These are phyloP conservation scores for Leptobrachium ailaonicum DNA, from an alignment of 2,113 vertebrate species.

Conservation along the genomic window DNA sequence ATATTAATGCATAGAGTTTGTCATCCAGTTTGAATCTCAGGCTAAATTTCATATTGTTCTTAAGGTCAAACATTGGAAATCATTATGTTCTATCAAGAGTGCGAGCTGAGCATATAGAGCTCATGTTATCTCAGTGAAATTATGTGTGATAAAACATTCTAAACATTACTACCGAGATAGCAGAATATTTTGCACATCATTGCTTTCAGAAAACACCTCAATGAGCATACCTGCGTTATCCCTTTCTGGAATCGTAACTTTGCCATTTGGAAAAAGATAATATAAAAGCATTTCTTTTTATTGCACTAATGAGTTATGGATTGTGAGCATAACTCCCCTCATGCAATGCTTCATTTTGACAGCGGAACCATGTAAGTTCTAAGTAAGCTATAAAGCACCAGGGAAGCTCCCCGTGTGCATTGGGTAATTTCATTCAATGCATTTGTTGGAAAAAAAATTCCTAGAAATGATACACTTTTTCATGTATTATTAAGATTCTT, in stretches of 20 bases:
- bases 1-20: too few species aligned
- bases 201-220: constrained; percentile 35
- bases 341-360: constrained; percentile 46
- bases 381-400: constrained; percentile 45
- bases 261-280: constrained; percentile 25
- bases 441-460: constrained; percentile 17
- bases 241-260: constrained; percentile 19
- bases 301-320: constrained; percentile 46
- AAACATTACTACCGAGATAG: constrained; percentile 26
- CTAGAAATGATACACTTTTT: constrained; percentile 33
- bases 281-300: constrained; percentile 41
- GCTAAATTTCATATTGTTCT: too few species aligned
- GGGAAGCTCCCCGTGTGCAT: constrained; percentile 27
- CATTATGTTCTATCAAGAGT: constrained; percentile 3
- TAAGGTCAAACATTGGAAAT: too few species aligned
- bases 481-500: constrained; percentile 39
- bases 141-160: constrained; percentile 38
- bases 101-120: constrained; percentile 5
- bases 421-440: constrained; percentile 41
- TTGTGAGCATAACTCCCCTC: constrained; percentile 45
- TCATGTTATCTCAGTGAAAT: constrained; percentile 38
- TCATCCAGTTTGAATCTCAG: too few species aligned
- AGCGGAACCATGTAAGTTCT: constrained; percentile 44
- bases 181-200: constrained; percentile 38
- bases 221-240: constrained; percentile 25